Evolutionary conservation across 1,140 invertebrate genomes (phyloP), one percentile per base, ranked within the genome.

Genomic region (Olivierus martensii): DNA sequence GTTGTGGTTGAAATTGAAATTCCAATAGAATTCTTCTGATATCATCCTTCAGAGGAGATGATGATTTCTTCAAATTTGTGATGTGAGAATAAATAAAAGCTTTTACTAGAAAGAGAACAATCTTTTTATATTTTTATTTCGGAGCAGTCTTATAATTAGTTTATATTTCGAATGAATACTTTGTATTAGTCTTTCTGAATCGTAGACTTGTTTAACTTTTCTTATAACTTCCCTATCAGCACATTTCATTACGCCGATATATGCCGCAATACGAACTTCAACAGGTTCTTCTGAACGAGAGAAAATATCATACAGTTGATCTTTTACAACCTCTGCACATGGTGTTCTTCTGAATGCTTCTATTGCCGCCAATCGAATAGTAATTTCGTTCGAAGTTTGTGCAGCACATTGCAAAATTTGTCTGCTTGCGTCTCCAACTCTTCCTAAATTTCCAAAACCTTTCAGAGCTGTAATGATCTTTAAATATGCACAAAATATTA

Each of bases 231-330:
- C 75, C 1, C 82, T 80, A 3, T 80, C 73, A 0, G 88, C 80
- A 61, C 87, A 91, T 19, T 76, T 71, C 47, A 87, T 80, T 0
- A 84, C 67, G 2, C 80, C 78, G n/a, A 92, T 69, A 63, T 91
- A 94, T 3, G 82, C 79, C 64, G 83, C 83, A 63, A 93, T 93
- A 48, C 91, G 77, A 9, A 94, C 66, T 68, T 96, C 90, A 6
- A 85, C 80, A 65, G 93, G 87, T 62, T 86, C 77, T 49, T 81
- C 75, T 3, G 69, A 71, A 64, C 87, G 76, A 58, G 77, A 75
- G 61, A 85, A 73, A 11, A 84, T 68, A 15, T 72, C 68, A 36
- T 81, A 39, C n/a, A 57, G 22, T 18, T 49, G 28, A 6, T 28
- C 4, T 28, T 67, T 74, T 69, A 82, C 79, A 71, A 68, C 72